Base-by-base conservation (phyloP, 1,140 invertebrate genomes). In the Aphaenogaster rudis region DNA sequence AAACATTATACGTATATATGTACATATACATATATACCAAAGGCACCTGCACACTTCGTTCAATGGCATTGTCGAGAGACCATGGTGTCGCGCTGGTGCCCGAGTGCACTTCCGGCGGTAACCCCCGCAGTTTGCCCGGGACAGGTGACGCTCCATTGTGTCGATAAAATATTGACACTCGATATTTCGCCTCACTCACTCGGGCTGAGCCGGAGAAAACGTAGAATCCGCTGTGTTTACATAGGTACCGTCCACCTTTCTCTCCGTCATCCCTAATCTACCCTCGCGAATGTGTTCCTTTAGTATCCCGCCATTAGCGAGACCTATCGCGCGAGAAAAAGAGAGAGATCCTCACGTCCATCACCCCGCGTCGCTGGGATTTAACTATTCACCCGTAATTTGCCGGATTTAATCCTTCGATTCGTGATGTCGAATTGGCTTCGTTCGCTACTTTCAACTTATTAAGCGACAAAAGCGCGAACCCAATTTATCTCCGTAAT, bases 121-220 rank as follows among this genome's bases (percentile, higher is more conserved):
- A 86, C 88, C 79, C 67, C 86, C 69, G 71, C 86, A 87, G 92
- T 91, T 93, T 92, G 88, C 88, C 89, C 80, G 79, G 86, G 90
- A 92, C 92, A 92, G 88, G 80, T 89, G 91, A 90, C 90, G 86
- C 88, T 91, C 91, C 86, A 92, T 93, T 92, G 92, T 93, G 86
- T 69, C 74, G 72, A 86, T 94, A 91, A 93, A 94, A 94, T 93
- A 93, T 93, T 93, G 93, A 94, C 93, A 92, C 90, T 93, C 93
- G 88, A 92, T 94, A 93, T 93, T 93, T 93, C 79, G 80, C 74
- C 77, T 71, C 72, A 69, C 76, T 84, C 76, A 84, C 50, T 69
- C 66, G 42, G 64, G 13, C 48, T 48, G 45, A 9, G n/a, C 80
- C 61, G 33, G 42, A 66, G 76, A 86, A 91, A 87, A 88, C 67